Evolutionary conservation across 2,113 vertebrate genomes (phyloP).

Genomic region (Muntiacus reevesi): DNA sequence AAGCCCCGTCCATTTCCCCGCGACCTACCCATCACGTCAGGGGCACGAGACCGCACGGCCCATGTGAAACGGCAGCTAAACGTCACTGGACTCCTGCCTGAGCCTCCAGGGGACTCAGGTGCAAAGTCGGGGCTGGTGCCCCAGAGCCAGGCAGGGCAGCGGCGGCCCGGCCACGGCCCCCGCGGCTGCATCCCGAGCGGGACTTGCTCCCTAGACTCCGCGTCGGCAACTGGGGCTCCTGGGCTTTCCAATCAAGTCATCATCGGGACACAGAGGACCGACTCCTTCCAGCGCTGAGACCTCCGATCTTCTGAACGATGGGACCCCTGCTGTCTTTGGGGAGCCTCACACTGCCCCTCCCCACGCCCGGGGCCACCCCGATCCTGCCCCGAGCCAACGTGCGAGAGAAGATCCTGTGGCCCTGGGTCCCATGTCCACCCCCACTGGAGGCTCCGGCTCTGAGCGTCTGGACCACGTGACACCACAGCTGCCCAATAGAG

Average conservation of each 20-base stretch:
- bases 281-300: background rate
- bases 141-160: background rate
- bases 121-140: background rate
- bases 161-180: rapidly evolving
- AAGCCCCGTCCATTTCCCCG: background rate
- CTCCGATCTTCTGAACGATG: rapidly evolving
- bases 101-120: rapidly evolving
- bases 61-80: rapidly evolving
- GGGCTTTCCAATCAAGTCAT: rapidly evolving
- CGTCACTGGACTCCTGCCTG: rapidly evolving
- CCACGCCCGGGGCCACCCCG: rapidly evolving
- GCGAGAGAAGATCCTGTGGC: background rate
- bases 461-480: rapidly evolving
- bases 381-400: rapidly evolving
- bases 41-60: rapidly evolving
- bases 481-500: background rate
- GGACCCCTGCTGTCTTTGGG: background rate
- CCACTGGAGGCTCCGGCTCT: background rate
- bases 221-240: background rate
- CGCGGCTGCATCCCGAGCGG: rapidly evolving
- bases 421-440: background rate
- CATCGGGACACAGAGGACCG: rapidly evolving
- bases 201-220: background rate
- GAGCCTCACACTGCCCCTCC: background rate
- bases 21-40: background rate